Evolutionary conservation across 2,888 invertebrate species (phyloP), one percentile per base, ranked within the genome.

Genomic region (Drosophila paucipuncta): DNA sequence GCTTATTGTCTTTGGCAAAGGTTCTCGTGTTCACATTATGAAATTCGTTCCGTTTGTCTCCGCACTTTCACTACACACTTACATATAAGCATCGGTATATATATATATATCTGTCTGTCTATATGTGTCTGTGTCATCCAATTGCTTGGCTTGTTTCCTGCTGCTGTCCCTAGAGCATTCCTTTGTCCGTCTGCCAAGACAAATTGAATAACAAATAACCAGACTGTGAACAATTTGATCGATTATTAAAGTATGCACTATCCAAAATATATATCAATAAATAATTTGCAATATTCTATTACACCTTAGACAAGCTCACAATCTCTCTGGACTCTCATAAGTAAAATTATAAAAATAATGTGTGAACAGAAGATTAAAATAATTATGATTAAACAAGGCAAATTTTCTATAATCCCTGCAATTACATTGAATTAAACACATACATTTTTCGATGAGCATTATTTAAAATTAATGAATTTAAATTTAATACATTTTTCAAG

Each of bases 41-140:
- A 60, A 75, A 68, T 68, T 65, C 52, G 52, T 57, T 82, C 55
- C 68, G 65, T 43, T 66, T 59, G 55, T 58, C 69, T 41, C 55
- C 58, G 62, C 82, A 82, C 85, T 87, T 87, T 83, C 88, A 83
- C 83, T 85, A 49, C n/a, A 59, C 25, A 30, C 49, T 37, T 49
- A 18, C 16, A 25, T 6, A 25, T 31, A 47, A 49, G 57, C 35
- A 77, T 39, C 31, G 11, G 52, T 68, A 53, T 70, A 58, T 58
- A n/a, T 43, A 6, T 43, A 11, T 11, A 43, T 1, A n/a, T n/a
- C 6, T 43, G 7, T 22, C 7, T 47, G 7, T 13, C 3, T 22
- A 13, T 47, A 43, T 37, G 31, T 50, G 41, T 41, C 6, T 66
- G 43, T 43, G 59, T 58, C 66, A 63, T 72, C 66, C 68, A 74